Evolutionary conservation across 2,888 invertebrate genomes (phyloP), one percentile per base, ranked within the genome.

Genomic region (Prenolepis imparis): DNA sequence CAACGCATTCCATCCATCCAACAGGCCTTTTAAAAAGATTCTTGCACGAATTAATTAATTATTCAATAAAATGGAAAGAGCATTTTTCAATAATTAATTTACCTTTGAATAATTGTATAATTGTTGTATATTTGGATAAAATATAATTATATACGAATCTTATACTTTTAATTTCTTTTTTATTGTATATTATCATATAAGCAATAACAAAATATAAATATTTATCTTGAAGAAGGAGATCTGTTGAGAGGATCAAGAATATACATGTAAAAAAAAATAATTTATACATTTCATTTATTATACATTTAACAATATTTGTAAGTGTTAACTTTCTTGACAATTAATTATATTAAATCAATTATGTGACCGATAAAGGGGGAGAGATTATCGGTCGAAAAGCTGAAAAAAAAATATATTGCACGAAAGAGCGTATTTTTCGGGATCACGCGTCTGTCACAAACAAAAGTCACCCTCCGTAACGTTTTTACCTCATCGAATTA

Each of bases 401-500:
- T 18, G 41, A 78, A 44, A 77, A 48, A 48, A 39, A 63, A n/a
- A n/a, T n/a, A 81, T 41, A 44, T 24, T 32, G 15, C 8, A 39
- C 28, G 36, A 48, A 15, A 32, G 28, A 15, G 44, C 66, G 18
- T 66, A 66, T 77, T 82, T 57, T 44, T 82, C 64, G 57, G 57
- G 57, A 57, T 68, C 39, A 52, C 52, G 74, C 24, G 70, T 55
- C 57, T 64, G 61, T 72, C 87, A 52, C 52, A 68, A 70, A 73
- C 81, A 68, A 87, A 84, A 86, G 83, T 74, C 85, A 87, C 88
- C 88, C 90, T 88, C 84, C 84, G 84, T 84, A 86, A 86, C 84
- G 87, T 89, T 90, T 77, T 90, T 86, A 87, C 89, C 89, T 89
- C 88, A 86, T 87, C 91, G 90, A 92, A 92, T 91, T 91, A 90